phyloP scores from a whole-genome alignment of 2,888 invertebrate species.

The Cyclophora punctaria region DNA sequence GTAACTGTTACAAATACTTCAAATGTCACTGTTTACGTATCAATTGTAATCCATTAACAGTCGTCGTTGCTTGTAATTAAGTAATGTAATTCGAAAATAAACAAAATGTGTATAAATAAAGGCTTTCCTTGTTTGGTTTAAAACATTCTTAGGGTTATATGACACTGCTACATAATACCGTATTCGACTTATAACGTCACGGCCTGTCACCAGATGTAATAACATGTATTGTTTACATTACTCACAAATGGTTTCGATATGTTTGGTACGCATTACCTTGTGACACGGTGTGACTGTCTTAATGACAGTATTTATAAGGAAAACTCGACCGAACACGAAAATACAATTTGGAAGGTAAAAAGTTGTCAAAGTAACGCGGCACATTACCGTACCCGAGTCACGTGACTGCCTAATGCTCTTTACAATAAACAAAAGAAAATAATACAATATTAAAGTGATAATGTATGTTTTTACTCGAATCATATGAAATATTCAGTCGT shows the following conservation, averaged over 20 bases:
- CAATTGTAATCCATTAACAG: too few relatives aligned
- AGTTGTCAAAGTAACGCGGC: slow-evolving; percentile 69
- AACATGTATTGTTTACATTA: slow-evolving; percentile 54
- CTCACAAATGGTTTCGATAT: slow-evolving; percentile 56
- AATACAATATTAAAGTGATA: slow-evolving; percentile 32
- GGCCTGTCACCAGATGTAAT: slow-evolving; percentile 36
- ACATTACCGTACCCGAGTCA: slow-evolving; percentile 57
- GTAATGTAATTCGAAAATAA: too few relatives aligned
- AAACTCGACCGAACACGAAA: slow-evolving; percentile 71
- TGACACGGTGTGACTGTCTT: slow-evolving; percentile 65
- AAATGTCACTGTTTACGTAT: too few relatives aligned
- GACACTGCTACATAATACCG: slow-evolving; percentile 2
- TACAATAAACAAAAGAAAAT: slow-evolving; percentile 43
- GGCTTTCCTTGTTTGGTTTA: neutral
- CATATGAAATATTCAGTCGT: slow-evolving; percentile 29
- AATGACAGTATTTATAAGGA: slow-evolving; percentile 75
- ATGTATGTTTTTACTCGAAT: slow-evolving; percentile 34
- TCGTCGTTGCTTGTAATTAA: too few relatives aligned
- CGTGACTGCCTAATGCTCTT: slow-evolving; percentile 39
- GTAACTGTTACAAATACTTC: too few relatives aligned
- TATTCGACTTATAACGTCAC: slow-evolving; percentile 21
- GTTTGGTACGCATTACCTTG: slow-evolving; percentile 61
- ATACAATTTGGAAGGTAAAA: slow-evolving; percentile 72
- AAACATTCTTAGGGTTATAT: slow-evolving; percentile 1
- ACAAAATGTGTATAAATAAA: neutral